Base-by-base conservation (phyloP, 1,140 invertebrate species). In the Drosophila punjabiensis region DNA sequence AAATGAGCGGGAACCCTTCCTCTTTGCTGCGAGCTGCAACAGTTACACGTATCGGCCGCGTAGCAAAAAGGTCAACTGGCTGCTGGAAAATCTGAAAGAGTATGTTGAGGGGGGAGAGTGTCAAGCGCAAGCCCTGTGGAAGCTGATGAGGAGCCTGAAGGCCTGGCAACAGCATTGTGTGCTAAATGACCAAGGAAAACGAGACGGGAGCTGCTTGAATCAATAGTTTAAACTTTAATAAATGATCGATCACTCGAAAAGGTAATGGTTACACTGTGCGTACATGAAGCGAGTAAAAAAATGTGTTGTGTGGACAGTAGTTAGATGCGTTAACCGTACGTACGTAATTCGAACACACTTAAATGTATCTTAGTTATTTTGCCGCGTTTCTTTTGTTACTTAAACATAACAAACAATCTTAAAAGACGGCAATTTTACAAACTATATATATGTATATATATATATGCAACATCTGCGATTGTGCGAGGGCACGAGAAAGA, bases 201-300 rank as follows among this genome's bases (percentile, higher is more conserved):
- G 16, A 55, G 11, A 5, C n/a, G 4, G 6, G 4, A 13, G 39
- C 7, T 10, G 11, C 10, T 74, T 35, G 10, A 11, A 61, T 74
- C 33, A 35, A 32, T 24, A 37, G 68, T 37, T 39, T 24, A 75
- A 61, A 43, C 24, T 75, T 75, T 75, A 75, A 75, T 75, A 74
- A 75, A 71, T 37, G 65, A 62, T 58, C 41, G 24, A 74, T 69
- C 50, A 32, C 55, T 73, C 33, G 48, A 56, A 14, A 20, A 11
- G 55, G 35, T 74, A 75, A 20, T 58, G 32, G 37, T 74, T 32
- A 18, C 60, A 74, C 55, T 70, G 76, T 78, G 76, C 75, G 55
- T 79, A 79, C 43, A 78, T 58, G 24, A 63, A 70, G 43, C 53
- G 50, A 79, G 43, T 70, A 78, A 56, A 76, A 75, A 70, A 70